Conservation (phyloP, 2,797 vertebrate species). For the Acanthurus leucopareius region DNA sequence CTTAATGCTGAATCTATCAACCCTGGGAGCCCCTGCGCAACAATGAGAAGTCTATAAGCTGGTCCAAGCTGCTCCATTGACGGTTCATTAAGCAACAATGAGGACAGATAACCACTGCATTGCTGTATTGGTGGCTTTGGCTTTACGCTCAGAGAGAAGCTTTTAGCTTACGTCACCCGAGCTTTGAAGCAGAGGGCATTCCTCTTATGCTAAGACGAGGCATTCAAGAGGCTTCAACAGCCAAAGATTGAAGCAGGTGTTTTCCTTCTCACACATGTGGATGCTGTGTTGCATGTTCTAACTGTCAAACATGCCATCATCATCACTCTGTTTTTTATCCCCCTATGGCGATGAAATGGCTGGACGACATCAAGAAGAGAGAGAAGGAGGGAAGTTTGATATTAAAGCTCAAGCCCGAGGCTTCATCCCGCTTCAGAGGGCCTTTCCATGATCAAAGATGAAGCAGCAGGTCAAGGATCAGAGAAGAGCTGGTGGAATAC, state of each 20-base stretch:
- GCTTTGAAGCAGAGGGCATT: slow-evolving; percentile 68
- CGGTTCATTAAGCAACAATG: slow-evolving; percentile 88
- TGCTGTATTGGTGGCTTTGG: slow-evolving; percentile 73
- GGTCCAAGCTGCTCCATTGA: slow-evolving; percentile 79
- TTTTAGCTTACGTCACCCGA: slow-evolving; percentile 78
- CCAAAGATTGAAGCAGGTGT: slow-evolving; percentile 55
- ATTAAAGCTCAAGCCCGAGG: slow-evolving; percentile 48
- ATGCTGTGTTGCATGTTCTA: slow-evolving; percentile 32
- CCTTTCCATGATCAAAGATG: slow-evolving; percentile 65
- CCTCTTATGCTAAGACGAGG: slow-evolving; percentile 48
- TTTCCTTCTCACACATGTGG: slow-evolving; percentile 37
- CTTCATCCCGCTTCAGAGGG: slow-evolving; percentile 60
- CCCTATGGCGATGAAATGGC: slow-evolving; percentile 25
- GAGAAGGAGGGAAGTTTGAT: slow-evolving; percentile 24
- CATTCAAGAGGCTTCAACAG: slow-evolving; percentile 38
- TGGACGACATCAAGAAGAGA: slow-evolving; percentile 53
- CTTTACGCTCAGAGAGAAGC: slow-evolving; percentile 63
- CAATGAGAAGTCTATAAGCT: slow-evolving; percentile 78
- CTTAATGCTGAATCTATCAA: slow-evolving; percentile 76
- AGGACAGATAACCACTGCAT: slow-evolving; percentile 76
- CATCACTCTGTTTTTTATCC: slow-evolving; percentile 20
- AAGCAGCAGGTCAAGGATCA: slow-evolving; percentile 65
- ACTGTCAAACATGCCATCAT: slow-evolving; percentile 48
- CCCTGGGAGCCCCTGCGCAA: slow-evolving; percentile 67
- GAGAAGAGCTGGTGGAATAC: slow-evolving; percentile 48